These are phyloP conservation scores for Piscicola geometra DNA, from an alignment of 2,888 invertebrate species.

Conservation along the genomic window DNA sequence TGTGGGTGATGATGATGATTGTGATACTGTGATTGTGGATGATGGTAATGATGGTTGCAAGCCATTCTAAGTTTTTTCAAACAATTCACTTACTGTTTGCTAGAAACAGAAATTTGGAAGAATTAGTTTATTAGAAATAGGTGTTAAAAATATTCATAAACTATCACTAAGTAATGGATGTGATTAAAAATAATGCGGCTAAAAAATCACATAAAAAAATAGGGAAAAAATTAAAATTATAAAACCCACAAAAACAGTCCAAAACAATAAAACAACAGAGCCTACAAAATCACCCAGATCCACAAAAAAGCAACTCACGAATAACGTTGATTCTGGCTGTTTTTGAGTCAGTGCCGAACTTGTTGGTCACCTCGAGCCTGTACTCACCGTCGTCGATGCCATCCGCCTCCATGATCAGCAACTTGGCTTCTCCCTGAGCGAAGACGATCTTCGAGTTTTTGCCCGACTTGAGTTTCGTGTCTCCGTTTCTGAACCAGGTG, in stretches of 20 bases:
- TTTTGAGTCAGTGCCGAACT: slow-evolving; percentile 48
- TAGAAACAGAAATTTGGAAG: slow-evolving; percentile 25
- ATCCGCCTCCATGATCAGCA: slow-evolving; percentile 73
- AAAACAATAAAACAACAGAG: background rate
- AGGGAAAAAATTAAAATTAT: background rate
- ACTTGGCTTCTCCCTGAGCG: slow-evolving; percentile 44
- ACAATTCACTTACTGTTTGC: slow-evolving; percentile 28
- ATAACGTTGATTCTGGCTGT: slow-evolving; percentile 50
- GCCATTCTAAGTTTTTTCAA: too few species aligned
- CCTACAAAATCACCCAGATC: background rate
- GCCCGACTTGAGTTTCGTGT: slow-evolving; percentile 68
- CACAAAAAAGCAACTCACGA: slow-evolving; percentile 45
- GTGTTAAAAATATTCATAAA: too few species aligned
- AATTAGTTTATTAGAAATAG: background rate
- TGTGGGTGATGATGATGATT: too few species aligned
- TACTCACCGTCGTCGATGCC: slow-evolving; percentile 74
- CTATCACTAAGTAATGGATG: too few species aligned
- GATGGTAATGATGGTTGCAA: too few species aligned
- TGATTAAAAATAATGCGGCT: background rate
- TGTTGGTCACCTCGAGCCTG: slow-evolving; percentile 64
- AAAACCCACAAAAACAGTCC: background rate
- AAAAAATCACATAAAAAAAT: background rate
- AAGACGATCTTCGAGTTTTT: slow-evolving; percentile 70
- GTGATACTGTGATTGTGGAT: too few species aligned
- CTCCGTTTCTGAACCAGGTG: slow-evolving; percentile 59